Conservation (phyloP, 2,888 invertebrate genomes). For the Willowsia nigromaculata region DNA sequence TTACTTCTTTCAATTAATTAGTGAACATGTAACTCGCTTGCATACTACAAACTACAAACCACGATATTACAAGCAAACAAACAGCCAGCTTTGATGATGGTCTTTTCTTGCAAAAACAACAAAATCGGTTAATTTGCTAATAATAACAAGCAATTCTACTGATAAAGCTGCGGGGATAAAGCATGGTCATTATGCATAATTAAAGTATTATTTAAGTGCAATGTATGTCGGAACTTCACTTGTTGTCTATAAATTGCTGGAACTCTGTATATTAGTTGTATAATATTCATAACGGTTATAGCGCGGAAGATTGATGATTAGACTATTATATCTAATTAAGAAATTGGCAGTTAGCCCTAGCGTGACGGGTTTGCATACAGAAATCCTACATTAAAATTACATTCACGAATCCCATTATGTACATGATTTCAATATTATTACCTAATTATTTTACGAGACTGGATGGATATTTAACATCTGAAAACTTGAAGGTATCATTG, state of each 20-base stretch:
- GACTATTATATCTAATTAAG: neutral
- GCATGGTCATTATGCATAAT: too few relatives aligned
- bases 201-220: too few relatives aligned
- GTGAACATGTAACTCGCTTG: neutral
- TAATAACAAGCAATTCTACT: too few relatives aligned
- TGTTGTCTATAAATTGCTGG: too few relatives aligned
- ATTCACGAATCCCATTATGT: neutral
- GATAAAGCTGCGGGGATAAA: too few relatives aligned
- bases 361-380: neutral
- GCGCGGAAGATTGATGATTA: neutral
- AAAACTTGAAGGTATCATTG: neutral
- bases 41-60: too few relatives aligned
- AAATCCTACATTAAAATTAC: neutral
- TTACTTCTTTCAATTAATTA: neutral
- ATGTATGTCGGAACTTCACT: too few relatives aligned
- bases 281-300: neutral
- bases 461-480: neutral
- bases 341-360: constrained; percentile 19
- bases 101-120: too few relatives aligned
- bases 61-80: too few relatives aligned
- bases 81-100: too few relatives aligned
- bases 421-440: neutral
- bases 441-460: neutral
- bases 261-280: too few relatives aligned
- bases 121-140: too few relatives aligned